These are phyloP conservation scores for Fulmarus glacialis DNA, from an alignment of 2,113 vertebrate species.

Conservation along the genomic window DNA sequence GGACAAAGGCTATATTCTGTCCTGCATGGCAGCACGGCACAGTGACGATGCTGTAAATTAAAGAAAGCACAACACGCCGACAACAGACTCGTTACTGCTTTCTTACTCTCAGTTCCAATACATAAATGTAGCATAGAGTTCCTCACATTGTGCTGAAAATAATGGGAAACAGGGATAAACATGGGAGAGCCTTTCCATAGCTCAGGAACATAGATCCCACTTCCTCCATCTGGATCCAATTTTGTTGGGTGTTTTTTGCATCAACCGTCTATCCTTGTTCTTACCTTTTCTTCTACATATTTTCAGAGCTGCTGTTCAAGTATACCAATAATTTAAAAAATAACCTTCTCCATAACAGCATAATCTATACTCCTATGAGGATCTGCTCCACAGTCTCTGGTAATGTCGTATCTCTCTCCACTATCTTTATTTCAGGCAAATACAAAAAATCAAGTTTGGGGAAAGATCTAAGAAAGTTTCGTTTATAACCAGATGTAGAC, in stretches of 20 bases:
- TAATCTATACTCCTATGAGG: background rate
- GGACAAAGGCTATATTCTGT: conserved; percentile 57
- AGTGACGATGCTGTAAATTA: background rate
- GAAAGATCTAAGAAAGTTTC: background rate
- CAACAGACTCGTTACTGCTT: background rate
- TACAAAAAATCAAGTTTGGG: background rate
- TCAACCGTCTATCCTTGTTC: background rate
- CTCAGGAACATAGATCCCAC: background rate
- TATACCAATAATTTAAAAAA: background rate
- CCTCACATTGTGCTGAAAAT: background rate
- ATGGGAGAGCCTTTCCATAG: background rate
- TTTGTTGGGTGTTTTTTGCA: background rate
- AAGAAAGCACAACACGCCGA: background rate
- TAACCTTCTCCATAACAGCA: background rate
- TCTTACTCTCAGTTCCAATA: background rate
- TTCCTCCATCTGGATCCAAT: background rate
- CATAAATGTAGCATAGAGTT: background rate
- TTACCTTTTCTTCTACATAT: background rate
- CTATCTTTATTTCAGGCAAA: background rate
- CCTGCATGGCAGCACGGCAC: background rate
- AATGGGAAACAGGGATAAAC: background rate
- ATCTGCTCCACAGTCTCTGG: background rate
- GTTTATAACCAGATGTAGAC: background rate
- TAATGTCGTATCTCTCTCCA: background rate
- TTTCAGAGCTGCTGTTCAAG: background rate